These are phyloP conservation scores for Sebastes trivittatus DNA, from an alignment of 2,797 vertebrate genomes.

Conservation along the genomic window DNA sequence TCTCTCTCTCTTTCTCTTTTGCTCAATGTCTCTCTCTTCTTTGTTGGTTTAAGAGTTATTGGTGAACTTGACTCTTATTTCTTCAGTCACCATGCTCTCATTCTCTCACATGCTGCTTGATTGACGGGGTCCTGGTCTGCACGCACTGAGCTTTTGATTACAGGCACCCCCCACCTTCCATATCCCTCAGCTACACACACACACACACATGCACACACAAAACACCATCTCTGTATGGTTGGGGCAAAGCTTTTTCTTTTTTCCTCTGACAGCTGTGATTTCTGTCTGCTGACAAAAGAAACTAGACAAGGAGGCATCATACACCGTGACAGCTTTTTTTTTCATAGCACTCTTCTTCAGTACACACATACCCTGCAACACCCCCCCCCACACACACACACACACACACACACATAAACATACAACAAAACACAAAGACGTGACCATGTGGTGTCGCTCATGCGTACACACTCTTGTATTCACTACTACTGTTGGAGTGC, in stretches of 20 bases:
- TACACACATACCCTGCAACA: slow-evolving; percentile 33
- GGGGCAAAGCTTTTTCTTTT: slow-evolving; percentile 76
- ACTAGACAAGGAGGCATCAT: slow-evolving; percentile 64
- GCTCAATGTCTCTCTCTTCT: slow-evolving; percentile 38
- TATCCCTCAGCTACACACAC: slow-evolving; percentile 52
- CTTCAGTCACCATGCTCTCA: slow-evolving; percentile 66
- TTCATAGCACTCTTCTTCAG: slow-evolving; percentile 40
- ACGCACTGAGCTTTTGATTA: slow-evolving; percentile 82
- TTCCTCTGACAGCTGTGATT: slow-evolving; percentile 77
- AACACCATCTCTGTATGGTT: slow-evolving; percentile 67
- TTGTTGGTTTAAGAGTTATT: slow-evolving; percentile 71
- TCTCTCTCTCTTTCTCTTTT: background rate
- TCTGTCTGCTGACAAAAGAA: slow-evolving; percentile 73
- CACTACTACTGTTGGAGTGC: slow-evolving; percentile 5
- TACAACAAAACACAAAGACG: slow-evolving; percentile 28
- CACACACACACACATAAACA: slow-evolving; percentile 25
- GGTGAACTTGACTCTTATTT: slow-evolving; percentile 86
- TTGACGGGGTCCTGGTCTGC: slow-evolving; percentile 87
- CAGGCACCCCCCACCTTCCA: slow-evolving; percentile 72
- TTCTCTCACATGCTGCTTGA: slow-evolving; percentile 78
- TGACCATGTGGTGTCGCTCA: slow-evolving; percentile 5
- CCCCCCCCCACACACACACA: background rate
- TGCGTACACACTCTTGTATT: background rate
- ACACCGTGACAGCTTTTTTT: slow-evolving; percentile 63
- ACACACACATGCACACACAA: slow-evolving; percentile 42